phyloP scores from a whole-genome alignment of 2,888 invertebrate genomes.

The Salticus scenicus region DNA sequence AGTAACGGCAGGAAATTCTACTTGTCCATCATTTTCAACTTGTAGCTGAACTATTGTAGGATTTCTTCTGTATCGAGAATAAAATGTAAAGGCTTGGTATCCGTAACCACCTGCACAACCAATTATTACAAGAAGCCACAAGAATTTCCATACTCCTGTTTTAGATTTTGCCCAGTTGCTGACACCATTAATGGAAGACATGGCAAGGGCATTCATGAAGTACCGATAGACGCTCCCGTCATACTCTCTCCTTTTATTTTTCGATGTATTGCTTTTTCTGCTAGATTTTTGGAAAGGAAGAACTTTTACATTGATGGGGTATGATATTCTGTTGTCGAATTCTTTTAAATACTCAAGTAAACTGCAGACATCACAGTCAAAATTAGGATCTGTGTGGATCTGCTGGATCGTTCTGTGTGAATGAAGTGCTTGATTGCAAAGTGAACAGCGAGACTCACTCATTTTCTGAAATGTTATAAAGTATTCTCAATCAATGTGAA shows the following conservation, averaged over 20 bases:
- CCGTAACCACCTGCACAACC: constrained; percentile 27
- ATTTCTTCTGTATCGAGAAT: constrained; percentile 15
- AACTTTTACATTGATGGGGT: not conserved
- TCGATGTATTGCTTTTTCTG: not conserved
- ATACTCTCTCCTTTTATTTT: not conserved
- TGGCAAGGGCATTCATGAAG: not conserved
- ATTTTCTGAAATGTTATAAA: no score
- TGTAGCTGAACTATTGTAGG: constrained; percentile 42
- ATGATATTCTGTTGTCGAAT: not conserved
- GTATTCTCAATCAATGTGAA: no score
- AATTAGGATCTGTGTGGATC: no score
- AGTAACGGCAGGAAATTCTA: constrained; percentile 51
- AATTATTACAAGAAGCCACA: constrained; percentile 21
- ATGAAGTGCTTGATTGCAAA: no score
- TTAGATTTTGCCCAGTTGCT: not conserved
- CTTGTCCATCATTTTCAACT: constrained; percentile 52
- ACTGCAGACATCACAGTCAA: not conserved
- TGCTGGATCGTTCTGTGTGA: no score
- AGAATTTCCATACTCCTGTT: not conserved
- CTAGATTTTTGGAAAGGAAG: not conserved
- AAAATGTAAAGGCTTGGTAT: constrained; percentile 30
- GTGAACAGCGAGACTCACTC: no score
- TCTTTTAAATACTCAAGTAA: not conserved
- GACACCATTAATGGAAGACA: constrained; percentile 42
- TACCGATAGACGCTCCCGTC: not conserved